Conservation (phyloP, 2,113 vertebrate genomes). For the Cephalopterus ornatus region DNA sequence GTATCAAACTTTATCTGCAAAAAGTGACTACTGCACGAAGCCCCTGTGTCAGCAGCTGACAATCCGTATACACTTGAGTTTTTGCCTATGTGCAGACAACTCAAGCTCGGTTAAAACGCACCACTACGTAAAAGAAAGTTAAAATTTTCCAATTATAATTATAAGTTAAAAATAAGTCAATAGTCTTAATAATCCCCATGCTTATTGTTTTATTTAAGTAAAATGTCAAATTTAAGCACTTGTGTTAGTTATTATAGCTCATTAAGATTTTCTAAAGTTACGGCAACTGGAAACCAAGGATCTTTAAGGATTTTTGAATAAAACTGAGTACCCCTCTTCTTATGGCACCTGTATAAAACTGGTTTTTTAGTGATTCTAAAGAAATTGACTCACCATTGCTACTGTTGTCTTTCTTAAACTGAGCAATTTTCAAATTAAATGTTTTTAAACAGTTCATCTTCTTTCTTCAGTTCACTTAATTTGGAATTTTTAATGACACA, state of each 20-base stretch:
- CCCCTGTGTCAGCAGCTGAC: not conserved
- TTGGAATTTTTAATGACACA: not conserved
- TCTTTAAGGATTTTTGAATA: not conserved
- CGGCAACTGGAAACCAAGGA: not conserved
- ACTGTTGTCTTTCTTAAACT: not conserved
- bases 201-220: not conserved
- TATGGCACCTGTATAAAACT: not conserved
- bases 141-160: not conserved
- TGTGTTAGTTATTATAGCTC: not conserved
- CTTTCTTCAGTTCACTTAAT: not conserved
- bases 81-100: not conserved
- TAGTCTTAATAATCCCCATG: not conserved
- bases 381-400: not conserved
- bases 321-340: not conserved
- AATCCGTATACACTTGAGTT: not conserved
- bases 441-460: not conserved
- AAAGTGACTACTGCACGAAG: not conserved
- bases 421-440: not conserved
- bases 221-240: not conserved
- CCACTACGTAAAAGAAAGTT: rapidly evolving
- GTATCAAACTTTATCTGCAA: not conserved
- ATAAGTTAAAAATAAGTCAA: not conserved
- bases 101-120: not conserved
- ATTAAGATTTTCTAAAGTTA: not conserved
- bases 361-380: not conserved